Conservation (phyloP, 2,888 invertebrate species). For the Sphecodes monilicornis region DNA sequence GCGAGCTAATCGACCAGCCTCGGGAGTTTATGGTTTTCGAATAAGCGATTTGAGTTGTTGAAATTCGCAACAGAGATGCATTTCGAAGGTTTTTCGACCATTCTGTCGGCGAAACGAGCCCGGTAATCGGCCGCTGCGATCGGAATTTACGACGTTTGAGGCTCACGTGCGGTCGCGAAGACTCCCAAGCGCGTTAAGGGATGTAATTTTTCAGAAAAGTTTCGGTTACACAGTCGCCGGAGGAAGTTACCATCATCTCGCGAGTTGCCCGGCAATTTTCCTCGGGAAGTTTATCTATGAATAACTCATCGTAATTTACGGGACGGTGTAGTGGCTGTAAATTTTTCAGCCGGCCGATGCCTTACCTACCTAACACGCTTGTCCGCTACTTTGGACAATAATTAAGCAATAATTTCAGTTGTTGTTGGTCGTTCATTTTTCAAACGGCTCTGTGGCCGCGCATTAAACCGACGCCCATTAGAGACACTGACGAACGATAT, state of each 20-base stretch:
- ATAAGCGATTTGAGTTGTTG: neutral
- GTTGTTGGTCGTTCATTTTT: conserved; percentile 9
- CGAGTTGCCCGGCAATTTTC: conserved; percentile 40
- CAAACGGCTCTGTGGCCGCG: neutral
- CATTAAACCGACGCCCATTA: neutral
- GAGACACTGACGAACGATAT: neutral
- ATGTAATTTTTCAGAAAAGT: conserved; percentile 47
- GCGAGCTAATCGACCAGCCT: too few species aligned
- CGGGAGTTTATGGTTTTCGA: neutral
- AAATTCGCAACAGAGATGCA: neutral
- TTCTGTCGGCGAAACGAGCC: neutral
- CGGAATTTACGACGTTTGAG: conserved; percentile 39
- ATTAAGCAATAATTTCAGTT: conserved; percentile 46
- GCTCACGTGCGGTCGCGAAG: neutral
- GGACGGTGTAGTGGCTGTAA: neutral
- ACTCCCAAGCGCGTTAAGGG: conserved; percentile 21
- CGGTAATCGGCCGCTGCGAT: neutral
- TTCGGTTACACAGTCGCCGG: conserved; percentile 30
- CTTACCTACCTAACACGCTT: neutral
- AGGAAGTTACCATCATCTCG: conserved; percentile 34
- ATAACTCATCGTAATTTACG: conserved; percentile 53
- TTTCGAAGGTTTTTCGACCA: neutral
- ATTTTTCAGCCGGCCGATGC: conserved; percentile 27
- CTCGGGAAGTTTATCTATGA: conserved; percentile 50
- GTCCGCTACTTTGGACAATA: conserved; percentile 25